Evolutionary conservation across 2,797 vertebrate species (phyloP), one percentile per base, ranked within the genome.

Genomic region (Graptemys geographica): DNA sequence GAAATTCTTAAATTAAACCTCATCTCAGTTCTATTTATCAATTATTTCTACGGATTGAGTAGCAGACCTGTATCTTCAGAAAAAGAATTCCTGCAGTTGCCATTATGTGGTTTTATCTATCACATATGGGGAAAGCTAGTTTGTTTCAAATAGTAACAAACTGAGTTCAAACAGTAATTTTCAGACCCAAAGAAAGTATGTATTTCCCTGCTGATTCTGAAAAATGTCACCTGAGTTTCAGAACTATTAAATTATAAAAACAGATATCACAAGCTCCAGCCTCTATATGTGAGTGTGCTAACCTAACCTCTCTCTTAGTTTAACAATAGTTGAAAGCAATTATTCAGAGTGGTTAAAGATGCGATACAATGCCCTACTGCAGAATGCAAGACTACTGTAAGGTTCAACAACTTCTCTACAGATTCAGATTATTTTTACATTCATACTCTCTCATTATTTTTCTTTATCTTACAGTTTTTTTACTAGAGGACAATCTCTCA

Each of bases 301-400:
- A 3, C 33, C 21, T 79, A 79, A 37, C 8, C 44, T 31, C 25
- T 25, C 62, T 82, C 47, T 55, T 21, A 2, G 11, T 37, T 87
- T 9, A 62, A 33, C 37, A 37, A 6, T 47, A 80, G 8, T 2
- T 49, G 16, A 86, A 93, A 19, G 0, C 7, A 23, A 11, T 37
- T 0, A 1, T 5, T 62, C 57, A 44, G 0, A n/a, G 28, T 0
- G 2, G 62, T 74, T n/a, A 82, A 12, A 55, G 25, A 9, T 55
- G 84, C 78, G 25, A 53, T 78, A 78, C 16, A 1, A 1, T 3
- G 1, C 11, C 37, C 1, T 0, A 12, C 19, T 10, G 11, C 41
- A 47, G 2, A 11, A 49, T 56, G 16, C n/a, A 31, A 79, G 23
- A 31, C 21, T 31, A 9, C 53, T 6, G 2, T 8, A 18, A 33